phyloP scores from a whole-genome alignment of 1,140 invertebrate species.

The Matsumurasca onukii region DNA sequence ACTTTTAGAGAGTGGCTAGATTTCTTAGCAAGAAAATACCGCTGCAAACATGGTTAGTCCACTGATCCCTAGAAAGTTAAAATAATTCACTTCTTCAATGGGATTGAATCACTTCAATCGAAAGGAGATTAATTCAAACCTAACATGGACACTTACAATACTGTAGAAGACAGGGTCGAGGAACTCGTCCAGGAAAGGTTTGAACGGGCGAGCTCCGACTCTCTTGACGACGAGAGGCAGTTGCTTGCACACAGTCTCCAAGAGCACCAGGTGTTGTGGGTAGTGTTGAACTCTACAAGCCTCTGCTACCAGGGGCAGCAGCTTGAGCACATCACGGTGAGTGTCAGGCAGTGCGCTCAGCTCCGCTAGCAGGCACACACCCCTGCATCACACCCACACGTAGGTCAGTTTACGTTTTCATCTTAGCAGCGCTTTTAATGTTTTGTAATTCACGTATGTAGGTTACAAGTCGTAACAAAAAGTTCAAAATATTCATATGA shows the following conservation, averaged over 20 bases:
- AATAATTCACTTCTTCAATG: too few relatives aligned
- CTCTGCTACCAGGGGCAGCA: slow-evolving; percentile 42
- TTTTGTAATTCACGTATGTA: too few relatives aligned
- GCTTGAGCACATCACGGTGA: slow-evolving; percentile 32
- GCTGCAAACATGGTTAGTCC: too few relatives aligned
- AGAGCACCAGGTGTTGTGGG: slow-evolving; percentile 52
- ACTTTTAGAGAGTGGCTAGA: too few relatives aligned
- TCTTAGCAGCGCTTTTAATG: too few relatives aligned
- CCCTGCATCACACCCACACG: slow-evolving; percentile 44
- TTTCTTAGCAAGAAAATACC: too few relatives aligned
- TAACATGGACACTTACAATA: slow-evolving; percentile 52
- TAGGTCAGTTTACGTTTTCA: not conserved
- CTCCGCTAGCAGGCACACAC: slow-evolving; percentile 53
- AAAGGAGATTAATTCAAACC: too few relatives aligned
- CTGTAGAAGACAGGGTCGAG: slow-evolving; percentile 56
- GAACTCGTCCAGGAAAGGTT: slow-evolving; percentile 53
- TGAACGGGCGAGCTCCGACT: slow-evolving; percentile 55
- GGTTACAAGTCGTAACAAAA: too few relatives aligned
- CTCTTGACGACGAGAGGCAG: slow-evolving; percentile 53
- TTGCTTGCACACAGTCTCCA: slow-evolving; percentile 57
- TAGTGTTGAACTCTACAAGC: slow-evolving; percentile 52
- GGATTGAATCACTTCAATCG: too few relatives aligned
- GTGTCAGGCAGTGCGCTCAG: slow-evolving; percentile 48
- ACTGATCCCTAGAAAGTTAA: too few relatives aligned
- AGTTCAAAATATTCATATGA: too few relatives aligned